Base-by-base conservation (phyloP, 1,140 invertebrate species). In the Popillia japonica region DNA sequence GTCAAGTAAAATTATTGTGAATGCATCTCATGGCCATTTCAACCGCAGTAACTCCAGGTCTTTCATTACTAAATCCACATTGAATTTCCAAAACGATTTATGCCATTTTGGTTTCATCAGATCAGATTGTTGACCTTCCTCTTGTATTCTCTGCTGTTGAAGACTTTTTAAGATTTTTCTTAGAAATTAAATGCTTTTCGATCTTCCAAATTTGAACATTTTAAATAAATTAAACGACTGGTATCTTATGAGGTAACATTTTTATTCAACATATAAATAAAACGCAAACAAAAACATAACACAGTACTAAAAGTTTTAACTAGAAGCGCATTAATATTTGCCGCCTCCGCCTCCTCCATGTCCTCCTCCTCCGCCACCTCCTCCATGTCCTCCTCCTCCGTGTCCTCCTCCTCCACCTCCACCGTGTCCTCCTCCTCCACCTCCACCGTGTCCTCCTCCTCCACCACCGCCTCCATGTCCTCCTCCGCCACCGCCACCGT, bases 231-330 rank as follows among this genome's bases (percentile, higher is more conserved):
- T 1, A 55, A 55, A 55, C 14, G 0, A 55, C 14, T 17, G 22
- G 7, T 9, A 68, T 68, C 20, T 7, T 4, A 20, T 6, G 22
- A n/a, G 22, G 20, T 20, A 68, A 68, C 20, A 27, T 23, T 68
- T 68, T 68, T 23, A 68, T 68, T 68, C 11, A 68, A 68, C 61
- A 68, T 68, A 68, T 68, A 68, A 68, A 68, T 27, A 68, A 68
- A 68, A 68, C 61, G 44, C 44, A 68, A 68, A 68, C 61, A 68
- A 68, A 68, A 68, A 68, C 61, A 34, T 22, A 68, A 68, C 61
- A 68, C 10, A 22, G 27, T 34, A 27, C 27, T 11, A 68, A 68
- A 68, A 68, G 14, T 14, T n/a, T n/a, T n/a, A 55, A 68, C 27
- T 23, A 68, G n/a, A 6, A 34, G 27, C 20, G 10, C 27, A 10